Evolutionary conservation across 2,888 invertebrate genomes (phyloP), one percentile per base, ranked within the genome.

Genomic region (Xiphydria camelus): DNA sequence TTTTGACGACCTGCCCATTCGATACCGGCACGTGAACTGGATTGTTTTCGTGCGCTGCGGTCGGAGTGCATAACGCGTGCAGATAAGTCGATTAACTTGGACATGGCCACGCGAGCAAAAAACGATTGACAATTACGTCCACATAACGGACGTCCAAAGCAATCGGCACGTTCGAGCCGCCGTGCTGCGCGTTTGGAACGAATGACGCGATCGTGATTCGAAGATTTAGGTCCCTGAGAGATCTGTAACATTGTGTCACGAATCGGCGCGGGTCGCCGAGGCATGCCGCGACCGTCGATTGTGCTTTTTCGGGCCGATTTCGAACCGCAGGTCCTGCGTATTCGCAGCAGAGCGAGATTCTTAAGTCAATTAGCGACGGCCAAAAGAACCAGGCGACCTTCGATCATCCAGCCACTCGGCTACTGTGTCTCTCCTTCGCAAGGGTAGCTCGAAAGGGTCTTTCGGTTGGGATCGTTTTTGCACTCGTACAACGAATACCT

Each of bases 371-470:
- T 71, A 68, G 57, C 62, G 57, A 61, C 52, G 51, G 46, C 51
- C 61, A 53, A 66, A 71, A 65, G 64, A 69, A 64, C 51, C 60
- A 45, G 68, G 50, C 62, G 67, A 60, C 71, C 71, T 71, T 71
- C 71, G 69, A 66, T 67, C 62, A 37, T 41, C 41, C 39, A 36
- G 51, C 55, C 54, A 45, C 51, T 55, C 52, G 52, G 52, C 56
- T 63, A 57, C 59, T 49, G 63, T 59, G 53, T 59, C 53, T 57
- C 45, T 14, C 19, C 35, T 38, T n/a, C 37, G 5, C n/a, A n/a
- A n/a, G n/a, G n/a, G n/a, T n/a, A 29, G 14, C 26, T 23, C 6
- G 35, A 29, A 29, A 29, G 15, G 29, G 33, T 32, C 33, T 29
- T 45, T 45, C 49, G 49, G 49, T 56, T 53, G 53, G 55, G 47